Base-by-base conservation (phyloP, 2,888 invertebrate species). In the Seira musarum region DNA sequence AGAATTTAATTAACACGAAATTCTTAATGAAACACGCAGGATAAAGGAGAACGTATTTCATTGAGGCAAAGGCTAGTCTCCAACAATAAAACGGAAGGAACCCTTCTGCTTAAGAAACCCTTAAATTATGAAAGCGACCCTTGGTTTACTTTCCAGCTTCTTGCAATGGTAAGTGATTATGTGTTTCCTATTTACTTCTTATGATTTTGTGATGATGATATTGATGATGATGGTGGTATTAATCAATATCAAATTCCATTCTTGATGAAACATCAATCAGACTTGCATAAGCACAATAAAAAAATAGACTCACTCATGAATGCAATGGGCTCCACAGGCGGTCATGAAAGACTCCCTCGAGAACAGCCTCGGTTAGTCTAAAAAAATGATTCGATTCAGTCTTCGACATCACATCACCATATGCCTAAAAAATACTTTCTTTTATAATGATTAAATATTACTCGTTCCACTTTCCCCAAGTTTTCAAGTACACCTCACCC, bases 61-160 rank as follows among this genome's bases (percentile, higher is more conserved):
- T 75, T 88, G 25, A 86, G 85, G 75, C 88, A 87, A 63, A 85
- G 83, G 24, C 92, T 94, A 82, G 92, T 93, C 60, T 93, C 93
- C 10, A 91, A 93, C 1, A 93, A 93, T 87, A 93, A 94, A 87
- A 94, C 94, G 13, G 93, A 95, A 88, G 95, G 95, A 63, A 93
- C 94, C 2, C 93, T 96, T 87, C 92, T 94, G 87, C 90, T 96
- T 61, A 91, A 93, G 74, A 94, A 94, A 70, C 92, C 93, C 83
- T 90, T 97, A 87, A 96, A 97, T 89, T 97, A 96, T 88, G 97
- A 97, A 88, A 94, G 93, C 70, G 94, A 94, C 89, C 95, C 95
- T 70, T 94, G 96, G 91, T 95, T 96, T 89, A 94, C 94, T 87
- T 90, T 96, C 84, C 94, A 94, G n/a, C 92, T 96, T 87, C 92